Conservation (phyloP, 2,888 invertebrate genomes). For the Cataglyphis altisquamis region DNA sequence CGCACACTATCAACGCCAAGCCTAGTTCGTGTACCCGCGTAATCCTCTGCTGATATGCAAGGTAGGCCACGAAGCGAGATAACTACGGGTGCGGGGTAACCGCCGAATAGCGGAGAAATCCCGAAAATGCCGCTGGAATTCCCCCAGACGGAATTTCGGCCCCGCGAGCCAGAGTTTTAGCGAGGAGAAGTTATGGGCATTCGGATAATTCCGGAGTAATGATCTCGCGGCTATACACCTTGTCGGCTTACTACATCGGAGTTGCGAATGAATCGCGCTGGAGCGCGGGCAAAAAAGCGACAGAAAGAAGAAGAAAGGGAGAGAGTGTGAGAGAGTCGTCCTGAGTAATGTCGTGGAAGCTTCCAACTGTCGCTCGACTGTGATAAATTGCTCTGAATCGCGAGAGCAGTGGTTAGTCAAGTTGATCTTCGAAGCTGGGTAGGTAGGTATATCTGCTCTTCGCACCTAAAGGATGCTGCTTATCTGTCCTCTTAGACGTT, state of each 20-base stretch:
- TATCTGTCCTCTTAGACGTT: constrained; percentile 35
- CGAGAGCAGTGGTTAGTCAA: constrained; percentile 39
- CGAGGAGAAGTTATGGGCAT: constrained; percentile 60
- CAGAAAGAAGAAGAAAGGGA: background rate
- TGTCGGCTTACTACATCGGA: constrained; percentile 43
- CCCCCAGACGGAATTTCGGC: constrained; percentile 55
- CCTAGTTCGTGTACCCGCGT: constrained; percentile 54
- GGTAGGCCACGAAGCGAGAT: constrained; percentile 56
- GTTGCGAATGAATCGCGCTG: constrained; percentile 27
- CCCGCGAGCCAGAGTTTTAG: constrained; percentile 52
- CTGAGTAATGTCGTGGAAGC: constrained; percentile 39
- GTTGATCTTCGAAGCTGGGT: constrained; percentile 39
- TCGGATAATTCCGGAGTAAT: constrained; percentile 58
- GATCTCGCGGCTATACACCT: constrained; percentile 55
- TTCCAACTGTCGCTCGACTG: constrained; percentile 44
- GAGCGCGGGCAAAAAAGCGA: constrained; percentile 14
- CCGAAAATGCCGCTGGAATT: constrained; percentile 68
- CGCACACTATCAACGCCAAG: constrained; percentile 42
- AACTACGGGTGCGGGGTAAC: constrained; percentile 55
- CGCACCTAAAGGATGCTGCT: constrained; percentile 33
- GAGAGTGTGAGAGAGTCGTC: background rate
- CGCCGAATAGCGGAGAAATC: constrained; percentile 62
- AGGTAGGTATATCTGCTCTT: constrained; percentile 6
- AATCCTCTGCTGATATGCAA: constrained; percentile 62
- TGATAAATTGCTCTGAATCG: constrained; percentile 58